Percentiles rank a stretch among this genome's conserved stretches.
phyloP scores from a whole-genome alignment of 2,113 vertebrate genomes.

The Scophthalmus maximus region DNA sequence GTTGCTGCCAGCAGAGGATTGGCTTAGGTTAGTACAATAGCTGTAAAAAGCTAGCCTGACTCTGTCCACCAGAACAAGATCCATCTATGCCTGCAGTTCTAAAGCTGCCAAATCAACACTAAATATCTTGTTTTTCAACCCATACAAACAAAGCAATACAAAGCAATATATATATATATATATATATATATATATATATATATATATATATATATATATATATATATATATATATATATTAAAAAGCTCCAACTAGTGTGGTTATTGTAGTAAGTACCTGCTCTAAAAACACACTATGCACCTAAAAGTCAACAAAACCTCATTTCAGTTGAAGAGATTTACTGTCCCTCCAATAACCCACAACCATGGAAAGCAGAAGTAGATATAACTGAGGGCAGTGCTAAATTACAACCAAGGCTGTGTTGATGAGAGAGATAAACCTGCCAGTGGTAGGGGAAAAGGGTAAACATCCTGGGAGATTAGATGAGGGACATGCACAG shows the following conservation, averaged over 20 bases:
- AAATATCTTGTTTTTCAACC: no score
- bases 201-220: no score
- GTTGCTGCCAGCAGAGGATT: not conserved
- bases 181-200: no score
- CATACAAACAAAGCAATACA: not conserved
- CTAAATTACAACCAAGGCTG: slow-evolving; percentile 49
- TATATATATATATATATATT: no score
- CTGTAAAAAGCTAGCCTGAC: not conserved
- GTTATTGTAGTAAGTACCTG: not conserved
- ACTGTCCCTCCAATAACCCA: slow-evolving; percentile 46
- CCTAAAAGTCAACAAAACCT: slow-evolving; percentile 38
- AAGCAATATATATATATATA: no score
- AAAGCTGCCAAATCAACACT: no score
- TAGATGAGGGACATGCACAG: slow-evolving; percentile 64
- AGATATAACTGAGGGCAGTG: slow-evolving; percentile 46
- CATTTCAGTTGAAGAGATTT: slow-evolving; percentile 45
- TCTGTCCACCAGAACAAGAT: not conserved
- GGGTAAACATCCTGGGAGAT: slow-evolving; percentile 75
- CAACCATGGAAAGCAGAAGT: slow-evolving; percentile 65
- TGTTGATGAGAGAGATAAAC: slow-evolving; percentile 66
- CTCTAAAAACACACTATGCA: slow-evolving; percentile 23
- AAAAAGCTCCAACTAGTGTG: not conserved
- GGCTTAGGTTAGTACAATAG: not conserved
- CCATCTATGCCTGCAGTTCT: not conserved
- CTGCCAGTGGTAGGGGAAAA: slow-evolving; percentile 38